Conservation (phyloP, 2,888 invertebrate species). For the Deroplatys truncata region DNA sequence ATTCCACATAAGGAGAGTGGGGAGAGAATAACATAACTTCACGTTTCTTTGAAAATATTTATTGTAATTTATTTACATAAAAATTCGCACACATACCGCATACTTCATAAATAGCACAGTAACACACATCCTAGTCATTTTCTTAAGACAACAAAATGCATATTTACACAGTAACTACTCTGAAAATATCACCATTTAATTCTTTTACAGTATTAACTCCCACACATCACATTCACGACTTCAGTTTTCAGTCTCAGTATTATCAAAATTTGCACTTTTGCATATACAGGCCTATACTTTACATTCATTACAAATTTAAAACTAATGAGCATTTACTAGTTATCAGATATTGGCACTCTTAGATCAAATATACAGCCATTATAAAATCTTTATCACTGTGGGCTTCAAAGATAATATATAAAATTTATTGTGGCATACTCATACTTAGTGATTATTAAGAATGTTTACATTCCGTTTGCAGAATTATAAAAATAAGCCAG, state of each 20-base stretch:
- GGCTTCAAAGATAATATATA: neutral
- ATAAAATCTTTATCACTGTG: neutral
- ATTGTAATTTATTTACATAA: neutral
- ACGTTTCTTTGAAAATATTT: neutral
- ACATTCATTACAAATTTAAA: neutral
- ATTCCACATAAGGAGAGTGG: no score
- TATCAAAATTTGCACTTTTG: neutral
- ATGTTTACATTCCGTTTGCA: no score
- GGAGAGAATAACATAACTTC: no score
- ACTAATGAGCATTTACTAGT: neutral
- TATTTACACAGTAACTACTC: neutral
- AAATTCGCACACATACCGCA: neutral
- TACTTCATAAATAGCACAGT: neutral
- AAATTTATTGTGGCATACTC: no score
- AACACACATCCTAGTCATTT: neutral
- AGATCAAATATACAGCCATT: neutral
- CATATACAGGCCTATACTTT: neutral
- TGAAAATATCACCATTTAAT: neutral
- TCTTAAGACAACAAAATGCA: neutral
- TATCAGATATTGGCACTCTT: neutral
- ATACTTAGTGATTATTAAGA: no score
- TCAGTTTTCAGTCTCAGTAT: neutral
- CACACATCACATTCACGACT: neutral
- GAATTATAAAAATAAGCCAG: no score
- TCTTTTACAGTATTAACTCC: neutral